phyloP scores from a whole-genome alignment of 1,140 invertebrate genomes.

The Aphidius ervi region DNA sequence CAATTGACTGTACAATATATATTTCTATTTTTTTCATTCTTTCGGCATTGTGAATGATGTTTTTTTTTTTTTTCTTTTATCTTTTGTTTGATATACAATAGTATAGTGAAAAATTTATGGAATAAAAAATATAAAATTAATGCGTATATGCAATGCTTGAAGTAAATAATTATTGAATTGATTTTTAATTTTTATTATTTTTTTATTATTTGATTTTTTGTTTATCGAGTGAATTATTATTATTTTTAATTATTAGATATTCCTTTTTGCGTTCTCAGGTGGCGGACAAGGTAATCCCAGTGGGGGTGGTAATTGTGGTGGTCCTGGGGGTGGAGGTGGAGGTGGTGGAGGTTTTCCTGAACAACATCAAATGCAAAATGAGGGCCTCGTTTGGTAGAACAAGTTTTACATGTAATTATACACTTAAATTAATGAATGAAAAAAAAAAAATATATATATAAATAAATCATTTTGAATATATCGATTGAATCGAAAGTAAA shows the following conservation, averaged over 20 bases:
- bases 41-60: too few species aligned
- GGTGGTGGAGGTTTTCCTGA: constrained; percentile 63
- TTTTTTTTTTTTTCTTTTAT: too few species aligned
- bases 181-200: neutral
- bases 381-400: constrained; percentile 69
- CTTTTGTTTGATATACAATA: too few species aligned
- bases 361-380: constrained; percentile 68
- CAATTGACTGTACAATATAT: too few species aligned
- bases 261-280: constrained; percentile 36
- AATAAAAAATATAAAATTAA: too few species aligned
- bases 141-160: neutral
- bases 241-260: constrained; percentile 1
- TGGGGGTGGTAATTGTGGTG: constrained; percentile 46
- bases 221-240: neutral
- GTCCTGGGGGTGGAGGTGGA: constrained; percentile 49
- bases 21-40: too few species aligned
- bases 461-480: constrained; percentile 16
- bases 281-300: constrained; percentile 50
- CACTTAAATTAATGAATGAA: constrained; percentile 19
- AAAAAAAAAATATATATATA: constrained; percentile 2
- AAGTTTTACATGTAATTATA: constrained; percentile 43
- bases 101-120: too few species aligned
- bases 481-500: constrained; percentile 4
- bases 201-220: too few species aligned
- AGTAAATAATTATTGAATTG: constrained; percentile 6